Conservation (phyloP, 1,140 invertebrate genomes). For the Olivierus martensii region DNA sequence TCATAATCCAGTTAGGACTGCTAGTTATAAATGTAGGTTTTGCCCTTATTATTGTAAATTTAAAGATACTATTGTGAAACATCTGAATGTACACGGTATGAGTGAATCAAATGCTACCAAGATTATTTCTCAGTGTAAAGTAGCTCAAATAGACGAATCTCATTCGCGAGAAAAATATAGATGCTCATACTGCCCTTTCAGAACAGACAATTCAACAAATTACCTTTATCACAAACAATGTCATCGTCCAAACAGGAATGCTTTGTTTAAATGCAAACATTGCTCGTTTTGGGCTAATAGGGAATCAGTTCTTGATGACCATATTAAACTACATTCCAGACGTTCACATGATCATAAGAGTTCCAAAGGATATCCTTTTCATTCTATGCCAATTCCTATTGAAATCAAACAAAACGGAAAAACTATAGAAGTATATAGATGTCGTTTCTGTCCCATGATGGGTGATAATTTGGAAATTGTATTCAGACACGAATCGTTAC, state of each 20-base stretch:
- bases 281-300: neutral
- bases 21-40: conserved; percentile 61
- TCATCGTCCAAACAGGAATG: neutral
- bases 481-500: no score
- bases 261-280: neutral
- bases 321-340: neutral
- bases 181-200: neutral
- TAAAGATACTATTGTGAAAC: conserved; percentile 29
- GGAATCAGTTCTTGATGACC: neutral
- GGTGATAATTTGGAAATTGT: no score
- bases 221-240: neutral
- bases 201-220: neutral
- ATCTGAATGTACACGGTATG: conserved; percentile 28
- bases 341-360: no score
- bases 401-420: no score
- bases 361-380: no score
- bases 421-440: no score
- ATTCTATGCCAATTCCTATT: no score
- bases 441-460: no score
- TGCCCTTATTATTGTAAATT: conserved; percentile 40
- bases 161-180: no score
- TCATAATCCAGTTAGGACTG: conserved; percentile 50
- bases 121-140: no score
- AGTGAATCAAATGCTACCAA: neutral
- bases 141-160: no score